Base-by-base conservation (phyloP, 2,113 vertebrate species). In the Scomber japonicus region DNA sequence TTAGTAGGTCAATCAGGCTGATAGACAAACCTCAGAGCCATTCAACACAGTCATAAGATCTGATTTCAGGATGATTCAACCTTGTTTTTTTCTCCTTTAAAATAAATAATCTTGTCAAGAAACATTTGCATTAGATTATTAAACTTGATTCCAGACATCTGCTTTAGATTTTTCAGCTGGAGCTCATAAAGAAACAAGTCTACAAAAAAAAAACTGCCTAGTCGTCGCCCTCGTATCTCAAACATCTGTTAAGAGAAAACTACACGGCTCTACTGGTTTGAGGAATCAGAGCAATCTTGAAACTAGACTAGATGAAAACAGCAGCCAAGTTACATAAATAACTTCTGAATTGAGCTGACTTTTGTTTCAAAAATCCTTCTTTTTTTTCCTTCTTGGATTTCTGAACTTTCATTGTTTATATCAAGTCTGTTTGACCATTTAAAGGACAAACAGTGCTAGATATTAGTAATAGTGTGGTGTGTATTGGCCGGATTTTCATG, bases 1-100 rank as follows among this genome's bases (percentile, higher is more conserved):
- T 87, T 60, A 87, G 76, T 78, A 5, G 84, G 86, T 83, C 80
- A 63, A 48, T 65, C 66, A 54, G 64, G 15, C 8, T 13, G 17
- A 14, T 13, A 13, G 1, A 19, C 5, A 16, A 27, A 40, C 5
- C 5, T 12, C 40, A 9, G 21, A 21, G 21, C 21, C 21, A 19
- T 27, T 50, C 10, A 56, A 50, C 56, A 21, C 17, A 31, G n/a
- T 44, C 19, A 12, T 11, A 0, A 62, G 59, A 48, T 4, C 1
- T 51, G 13, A 14, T 24, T 65, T 21, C 5, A 9, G 7, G 4
- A 30, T 19, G 7, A 11, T n/a, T 19, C 15, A 2, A 13, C 24
- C n/a, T 27, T 27, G 24, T 27, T 40, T 1, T 24, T 40, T 46
- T 17, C 1, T 71, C 4, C 12, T 50, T 5, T 13, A 27, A 30